Percentiles rank a stretch among this genome's conserved stretches.
Conservation (phyloP, 2,113 vertebrate genomes). For the Hipposideros armiger region DNA sequence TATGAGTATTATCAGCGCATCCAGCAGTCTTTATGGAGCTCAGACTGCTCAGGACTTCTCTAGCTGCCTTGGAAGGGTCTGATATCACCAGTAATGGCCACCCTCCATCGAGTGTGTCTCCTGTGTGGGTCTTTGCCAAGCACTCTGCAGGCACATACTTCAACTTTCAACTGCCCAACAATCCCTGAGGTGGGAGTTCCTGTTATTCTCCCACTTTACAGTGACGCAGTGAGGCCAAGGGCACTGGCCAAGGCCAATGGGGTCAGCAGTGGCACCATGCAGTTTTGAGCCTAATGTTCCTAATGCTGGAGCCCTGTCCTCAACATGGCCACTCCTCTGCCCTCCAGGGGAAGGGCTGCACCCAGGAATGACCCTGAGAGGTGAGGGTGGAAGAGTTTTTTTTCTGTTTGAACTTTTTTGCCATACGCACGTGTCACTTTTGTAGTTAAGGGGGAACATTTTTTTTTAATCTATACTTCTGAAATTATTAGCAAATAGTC, state of each 20-base stretch:
- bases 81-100: no score
- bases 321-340: neutral
- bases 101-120: rapidly evolving
- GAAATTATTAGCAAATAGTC: neutral
- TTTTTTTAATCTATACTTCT: neutral
- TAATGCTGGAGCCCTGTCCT: neutral
- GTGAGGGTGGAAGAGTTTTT: neutral
- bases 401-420: neutral
- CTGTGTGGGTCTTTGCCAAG: neutral
- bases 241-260: neutral
- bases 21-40: neutral
- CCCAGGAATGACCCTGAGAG: neutral
- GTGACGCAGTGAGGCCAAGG: neutral
- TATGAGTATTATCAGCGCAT: neutral
- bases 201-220: neutral
- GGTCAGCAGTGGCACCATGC: no score
- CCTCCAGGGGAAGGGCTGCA: neutral
- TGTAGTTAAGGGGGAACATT: neutral
- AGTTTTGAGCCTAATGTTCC: neutral
- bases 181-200: neutral
- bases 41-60: neutral
- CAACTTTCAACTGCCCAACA: neutral
- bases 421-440: neutral
- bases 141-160: neutral
- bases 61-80: neutral